Percentiles rank a stretch among this genome's conserved stretches.
These are phyloP conservation scores for Ceratotherium simum DNA, from an alignment of 2,113 vertebrate genomes.

Conservation along the genomic window DNA sequence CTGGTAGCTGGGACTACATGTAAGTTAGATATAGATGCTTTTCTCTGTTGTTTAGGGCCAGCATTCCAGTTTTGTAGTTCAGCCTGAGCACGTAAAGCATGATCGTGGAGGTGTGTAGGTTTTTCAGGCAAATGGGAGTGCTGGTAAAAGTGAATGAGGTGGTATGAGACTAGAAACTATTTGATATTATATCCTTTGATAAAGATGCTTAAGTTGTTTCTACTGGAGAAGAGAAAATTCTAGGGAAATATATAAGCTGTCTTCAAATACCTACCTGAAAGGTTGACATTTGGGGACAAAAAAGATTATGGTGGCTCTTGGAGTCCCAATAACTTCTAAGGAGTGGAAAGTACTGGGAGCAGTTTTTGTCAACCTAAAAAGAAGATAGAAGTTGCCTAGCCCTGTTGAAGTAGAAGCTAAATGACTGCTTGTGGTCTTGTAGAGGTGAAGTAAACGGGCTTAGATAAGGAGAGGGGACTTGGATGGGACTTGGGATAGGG, in stretches of 20 bases:
- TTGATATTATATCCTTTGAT: background rate
- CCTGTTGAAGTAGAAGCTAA: background rate
- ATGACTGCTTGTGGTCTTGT: background rate
- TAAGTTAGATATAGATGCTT: background rate
- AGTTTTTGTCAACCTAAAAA: background rate
- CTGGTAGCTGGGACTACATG: conserved; percentile 3
- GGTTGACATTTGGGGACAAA: background rate
- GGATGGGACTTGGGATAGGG: background rate
- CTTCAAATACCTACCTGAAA: conserved; percentile 35
- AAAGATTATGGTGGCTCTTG: background rate
- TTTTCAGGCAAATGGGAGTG: background rate
- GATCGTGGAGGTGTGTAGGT: background rate
- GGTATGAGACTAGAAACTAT: background rate
- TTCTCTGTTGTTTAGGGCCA: conserved; percentile 6
- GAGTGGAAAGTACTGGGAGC: background rate
- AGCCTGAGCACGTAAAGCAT: background rate
- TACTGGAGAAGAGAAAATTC: background rate
- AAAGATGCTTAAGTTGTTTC: conserved; percentile 22
- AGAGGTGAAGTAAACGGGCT: background rate
- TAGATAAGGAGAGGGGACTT: background rate
- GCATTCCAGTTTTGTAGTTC: background rate
- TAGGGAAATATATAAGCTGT: background rate
- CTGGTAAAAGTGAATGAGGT: background rate
- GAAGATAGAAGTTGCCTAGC: background rate
- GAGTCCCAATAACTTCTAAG: background rate